Evolutionary conservation across 2,888 invertebrate species (phyloP), one percentile per base, ranked within the genome.

Genomic region (Lathronympha strigana): DNA sequence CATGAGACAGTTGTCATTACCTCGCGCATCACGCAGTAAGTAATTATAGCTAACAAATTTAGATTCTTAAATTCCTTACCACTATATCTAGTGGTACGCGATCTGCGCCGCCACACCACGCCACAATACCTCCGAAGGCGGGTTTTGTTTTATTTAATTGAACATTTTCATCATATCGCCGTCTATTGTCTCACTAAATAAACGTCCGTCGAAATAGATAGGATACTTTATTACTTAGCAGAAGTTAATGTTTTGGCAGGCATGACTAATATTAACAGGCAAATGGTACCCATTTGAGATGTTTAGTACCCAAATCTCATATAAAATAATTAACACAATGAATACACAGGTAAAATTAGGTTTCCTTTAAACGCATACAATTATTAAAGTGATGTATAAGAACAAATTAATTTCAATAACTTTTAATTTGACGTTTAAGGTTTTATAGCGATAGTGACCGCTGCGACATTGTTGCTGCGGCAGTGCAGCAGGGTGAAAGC

Each of bases 101-200:
- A 28, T 50, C 49, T 5, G 15, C 3, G 47, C 68, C 73, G 76
- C 78, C 81, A 67, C 50, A 63, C 69, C 69, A 74, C 82, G 69
- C 74, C 72, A 88, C 87, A 89, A 88, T 86, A 75, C 80, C 61
- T 70, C 75, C 72, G 54, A 51, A 68, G 67, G 75, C 72, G 72
- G 82, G 57, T 86, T 87, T 87, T 87, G 84, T 87, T 88, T 87
- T 80, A 79, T 89, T 84, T 86, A 88, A 90, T 89, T 88, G 87
- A 88, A 88, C 84, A 85, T 87, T 84, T 88, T 87, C 82, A 84
- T 82, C 81, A 81, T 84, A 86, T 84, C 81, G 75, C 79, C 68
- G 67, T 63, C 79, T 76, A 81, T 88, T 88, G 84, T 88, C 72
- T 77, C 72, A 64, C 67, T 77, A 74, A 76, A 79, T 75, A 75